Base-by-base conservation (phyloP, 2,888 invertebrate species). In the Hecatera dysodea region DNA sequence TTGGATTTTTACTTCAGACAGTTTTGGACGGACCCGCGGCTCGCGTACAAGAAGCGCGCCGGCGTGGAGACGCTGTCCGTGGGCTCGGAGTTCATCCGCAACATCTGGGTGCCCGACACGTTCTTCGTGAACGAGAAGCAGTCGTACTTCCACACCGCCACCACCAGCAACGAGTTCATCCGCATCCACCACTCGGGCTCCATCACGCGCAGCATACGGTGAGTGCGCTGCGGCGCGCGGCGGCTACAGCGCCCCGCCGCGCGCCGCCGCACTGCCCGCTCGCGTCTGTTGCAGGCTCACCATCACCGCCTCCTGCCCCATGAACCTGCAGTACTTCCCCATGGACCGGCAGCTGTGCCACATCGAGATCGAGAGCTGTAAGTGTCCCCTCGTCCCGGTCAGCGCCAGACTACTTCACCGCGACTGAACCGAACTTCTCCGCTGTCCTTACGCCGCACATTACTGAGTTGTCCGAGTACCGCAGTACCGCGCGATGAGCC, bases 51-150 rank as follows among this genome's bases (percentile, higher is more conserved):
- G 93, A 97, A 98, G 94, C 96, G 98, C 89, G 97, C 97, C 86
- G 98, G 98, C 87, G 98, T 98, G 87, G 98, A 98, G 94, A 98
- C 98, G 88, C 96, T 98, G 85, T 98, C 98, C 88, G 98, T 98
- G 87, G 98, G 98, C 88, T 98, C 98, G 78, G 98, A 98, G 94
- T 98, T 98, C 96, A 98, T 99, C 94, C 98, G 98, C 95, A 98
- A 98, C 95, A 99, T 99, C 92, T 99, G 99, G 99, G 99, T 99
- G 89, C 99, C 99, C 87, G 99, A 99, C 96, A 99, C 99, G 85
- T 99, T 99, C 97, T 99, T 99, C 96, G 99, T 99, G 90, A 99
- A 99, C 96, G 99, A 99, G 96, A 99, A 99, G 96, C 99, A 99
- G 96, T 99, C 99, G 87, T 99, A 99, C 97, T 99, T 99, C 96